Evolutionary conservation across 1,140 invertebrate species (phyloP), one percentile per base, ranked within the genome.

Genomic region (Phenacoccus solenopsis): DNA sequence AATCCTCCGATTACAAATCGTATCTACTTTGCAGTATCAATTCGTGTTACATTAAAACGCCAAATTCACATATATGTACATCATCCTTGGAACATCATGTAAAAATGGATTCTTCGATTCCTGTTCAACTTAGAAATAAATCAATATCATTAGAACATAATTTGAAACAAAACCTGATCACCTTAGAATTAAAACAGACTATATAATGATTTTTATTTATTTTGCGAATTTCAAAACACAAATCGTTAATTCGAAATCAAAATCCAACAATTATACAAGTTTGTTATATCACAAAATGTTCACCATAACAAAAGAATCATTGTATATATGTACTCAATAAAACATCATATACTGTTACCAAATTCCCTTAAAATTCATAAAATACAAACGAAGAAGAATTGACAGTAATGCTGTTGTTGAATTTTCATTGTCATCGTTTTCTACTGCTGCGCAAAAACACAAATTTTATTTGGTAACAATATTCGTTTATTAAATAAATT

Each of bases 221-320:
- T 49, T 49, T 49, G 5, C 12, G 20, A 49, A 49, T 49, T 49
- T 49, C 16, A 49, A n/a, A 49, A 49, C 38, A 49, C 38, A 49
- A n/a, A 49, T 49, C 5, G 38, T 49, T 49, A 49, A 49, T 49
- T 49, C 38, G 38, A 49, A 49, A 49, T 49, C 38, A 49, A 49
- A 49, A 49, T 49, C 38, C 38, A 49, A 49, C 38, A 49, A 49
- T 49, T 49, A 49, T 49, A 49, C 38, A 49, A 49, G 38, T 49
- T 49, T 49, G 38, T 49, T 49, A n/a, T n/a, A 49, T 49, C 38
- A 49, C 38, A 49, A 49, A 49, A 49, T 49, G 38, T 49, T 49
- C 38, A 49, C 38, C 38, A 49, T 49, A 49, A 49, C 38, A 49
- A 49, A n/a, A 49, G 20, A 49, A 49, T 49, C 38, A 49, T 9